Evolutionary conservation across 2,888 invertebrate species (phyloP).

Genomic region (Aricia artaxerxes): DNA sequence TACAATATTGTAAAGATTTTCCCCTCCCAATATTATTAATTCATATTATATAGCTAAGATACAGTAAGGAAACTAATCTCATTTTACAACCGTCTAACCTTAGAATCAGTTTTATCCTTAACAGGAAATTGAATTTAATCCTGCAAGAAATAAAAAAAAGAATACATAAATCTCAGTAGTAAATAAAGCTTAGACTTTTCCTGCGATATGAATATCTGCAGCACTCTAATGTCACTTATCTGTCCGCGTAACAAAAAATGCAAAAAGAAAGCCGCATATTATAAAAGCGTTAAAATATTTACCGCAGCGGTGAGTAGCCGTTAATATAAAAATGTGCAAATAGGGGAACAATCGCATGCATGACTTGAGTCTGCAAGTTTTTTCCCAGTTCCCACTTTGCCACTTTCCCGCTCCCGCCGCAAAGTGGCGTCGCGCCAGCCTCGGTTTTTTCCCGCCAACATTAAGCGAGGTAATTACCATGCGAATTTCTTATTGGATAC

Average conservation of each 20-base stretch:
- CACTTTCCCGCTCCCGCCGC: conserved; percentile 49
- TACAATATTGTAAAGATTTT: neutral
- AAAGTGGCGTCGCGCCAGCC: conserved; percentile 51
- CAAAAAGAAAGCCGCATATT: conserved; percentile 16
- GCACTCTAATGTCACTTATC: conserved; percentile 12
- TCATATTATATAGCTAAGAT: neutral
- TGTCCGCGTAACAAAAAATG: neutral
- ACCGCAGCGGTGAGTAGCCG: conserved; percentile 26
- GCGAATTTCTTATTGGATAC: conserved; percentile 49
- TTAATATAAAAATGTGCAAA: conserved; percentile 38
- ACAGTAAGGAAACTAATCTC: no score
- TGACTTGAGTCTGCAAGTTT: conserved; percentile 40
- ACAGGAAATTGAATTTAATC: no score
- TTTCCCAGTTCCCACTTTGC: conserved; percentile 49
- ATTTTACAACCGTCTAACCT: no score
- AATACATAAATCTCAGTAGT: neutral
- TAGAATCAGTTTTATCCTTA: neutral
- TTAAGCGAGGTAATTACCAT: conserved; percentile 46
- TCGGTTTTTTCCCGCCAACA: conserved; percentile 50
- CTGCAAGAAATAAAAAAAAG: neutral
- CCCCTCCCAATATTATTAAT: neutral
- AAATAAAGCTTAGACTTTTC: neutral
- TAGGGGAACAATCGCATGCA: conserved; percentile 33
- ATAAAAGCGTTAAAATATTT: conserved; percentile 34
- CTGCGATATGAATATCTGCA: neutral